Conservation (phyloP, 1,140 invertebrate genomes). For the Dendroctonus ponderosae region DNA sequence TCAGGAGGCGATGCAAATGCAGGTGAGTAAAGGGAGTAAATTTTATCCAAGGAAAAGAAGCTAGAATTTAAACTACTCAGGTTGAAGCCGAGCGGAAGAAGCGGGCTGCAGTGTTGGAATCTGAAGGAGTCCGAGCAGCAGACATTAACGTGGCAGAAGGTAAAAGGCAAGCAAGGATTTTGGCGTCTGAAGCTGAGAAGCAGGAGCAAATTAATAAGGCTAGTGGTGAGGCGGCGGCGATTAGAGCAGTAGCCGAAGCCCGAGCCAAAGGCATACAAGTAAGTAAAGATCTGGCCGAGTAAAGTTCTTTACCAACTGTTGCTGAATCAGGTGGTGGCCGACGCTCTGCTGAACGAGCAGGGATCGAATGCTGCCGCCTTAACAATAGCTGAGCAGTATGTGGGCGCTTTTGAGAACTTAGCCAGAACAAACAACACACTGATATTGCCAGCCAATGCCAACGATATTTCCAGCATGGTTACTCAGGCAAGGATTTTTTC, state of each 20-base stretch:
- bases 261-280: slow-evolving; percentile 74
- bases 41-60: neutral
- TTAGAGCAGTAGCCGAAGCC: slow-evolving; percentile 82
- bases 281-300: neutral
- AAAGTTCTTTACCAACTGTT: neutral
- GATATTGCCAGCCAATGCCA: slow-evolving; percentile 87
- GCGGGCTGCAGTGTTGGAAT: slow-evolving; percentile 94
- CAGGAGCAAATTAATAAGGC: slow-evolving; percentile 88
- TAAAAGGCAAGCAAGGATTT: slow-evolving; percentile 84
- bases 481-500: slow-evolving; percentile 64
- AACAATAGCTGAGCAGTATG: slow-evolving; percentile 93
- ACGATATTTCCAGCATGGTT: slow-evolving; percentile 81
- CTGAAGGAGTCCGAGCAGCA: slow-evolving; percentile 90
- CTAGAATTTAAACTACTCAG: slow-evolving; percentile 3
- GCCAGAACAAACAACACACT: slow-evolving; percentile 93
- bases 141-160: slow-evolving; percentile 97
- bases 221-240: slow-evolving; percentile 81
- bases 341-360: slow-evolving; percentile 59
- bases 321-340: slow-evolving; percentile 68
- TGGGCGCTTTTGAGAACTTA: slow-evolving; percentile 87
- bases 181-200: slow-evolving; percentile 86
- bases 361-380: slow-evolving; percentile 87
- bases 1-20: slow-evolving; percentile 99
- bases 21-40: slow-evolving; percentile 56
- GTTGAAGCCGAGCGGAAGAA: slow-evolving; percentile 96